Conservation (phyloP, 2,797 vertebrate genomes). For the Protonibea diacanthus region DNA sequence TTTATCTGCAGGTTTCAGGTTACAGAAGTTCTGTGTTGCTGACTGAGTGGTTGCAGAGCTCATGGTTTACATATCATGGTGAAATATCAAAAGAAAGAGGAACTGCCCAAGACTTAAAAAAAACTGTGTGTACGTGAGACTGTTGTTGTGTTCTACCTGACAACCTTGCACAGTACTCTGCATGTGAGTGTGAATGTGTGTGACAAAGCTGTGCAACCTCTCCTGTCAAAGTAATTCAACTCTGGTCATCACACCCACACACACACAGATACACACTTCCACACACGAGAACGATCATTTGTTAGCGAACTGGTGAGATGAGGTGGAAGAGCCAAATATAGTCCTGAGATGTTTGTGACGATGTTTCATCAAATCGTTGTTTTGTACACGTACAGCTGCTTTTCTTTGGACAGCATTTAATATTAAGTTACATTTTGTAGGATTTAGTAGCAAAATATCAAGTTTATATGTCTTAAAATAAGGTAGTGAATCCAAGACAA, state of each 20-base stretch:
- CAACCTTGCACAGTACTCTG: neutral
- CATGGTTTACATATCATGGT: neutral
- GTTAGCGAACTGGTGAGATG: constrained; percentile 10
- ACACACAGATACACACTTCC: neutral
- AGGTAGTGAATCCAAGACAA: no score
- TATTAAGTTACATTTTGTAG: neutral
- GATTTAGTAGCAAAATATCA: no score
- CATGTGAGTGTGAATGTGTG: constrained; percentile 30
- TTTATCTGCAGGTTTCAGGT: neutral
- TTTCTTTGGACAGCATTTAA: neutral
- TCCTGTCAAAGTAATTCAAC: constrained; percentile 51
- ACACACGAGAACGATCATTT: constrained; percentile 14
- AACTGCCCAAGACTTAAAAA: neutral
- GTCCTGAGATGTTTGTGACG: constrained; percentile 13
- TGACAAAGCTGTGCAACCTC: constrained; percentile 32
- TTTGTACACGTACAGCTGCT: neutral
- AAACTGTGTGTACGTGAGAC: neutral
- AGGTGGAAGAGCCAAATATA: constrained; percentile 32
- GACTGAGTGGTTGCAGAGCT: neutral
- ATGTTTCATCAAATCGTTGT: neutral
- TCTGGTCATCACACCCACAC: constrained; percentile 25
- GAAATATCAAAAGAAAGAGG: neutral
- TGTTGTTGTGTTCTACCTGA: constrained; percentile 24
- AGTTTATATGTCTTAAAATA: no score
- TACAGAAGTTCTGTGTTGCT: neutral